phyloP scores from a whole-genome alignment of 2,113 vertebrate species.

The Oncorhynchus keta region DNA sequence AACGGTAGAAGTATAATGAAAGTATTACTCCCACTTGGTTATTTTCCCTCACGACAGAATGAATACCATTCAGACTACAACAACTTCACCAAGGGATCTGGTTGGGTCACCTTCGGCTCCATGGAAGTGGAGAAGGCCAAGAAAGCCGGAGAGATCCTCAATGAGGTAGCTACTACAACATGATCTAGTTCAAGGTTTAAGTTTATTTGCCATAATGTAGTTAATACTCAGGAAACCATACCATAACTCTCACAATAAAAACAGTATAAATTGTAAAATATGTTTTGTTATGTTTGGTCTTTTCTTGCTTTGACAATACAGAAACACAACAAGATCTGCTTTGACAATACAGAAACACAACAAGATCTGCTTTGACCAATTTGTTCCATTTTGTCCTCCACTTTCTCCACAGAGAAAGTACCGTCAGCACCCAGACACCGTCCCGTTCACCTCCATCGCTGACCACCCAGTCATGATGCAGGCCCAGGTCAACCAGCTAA shows the following conservation, averaged over 20 bases:
- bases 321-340: not conserved
- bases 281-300: no score
- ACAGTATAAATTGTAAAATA: not conserved
- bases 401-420: slow-evolving; percentile 89
- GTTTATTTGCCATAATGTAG: no score
- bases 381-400: slow-evolving; percentile 52
- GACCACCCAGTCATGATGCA: slow-evolving; percentile 85
- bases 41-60: slow-evolving; percentile 67
- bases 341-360: not conserved
- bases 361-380: not conserved
- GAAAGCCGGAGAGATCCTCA: slow-evolving; percentile 81
- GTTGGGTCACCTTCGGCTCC: slow-evolving; percentile 86
- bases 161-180: slow-evolving; percentile 75
- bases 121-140: slow-evolving; percentile 85
- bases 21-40: not conserved
- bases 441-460: slow-evolving; percentile 86
- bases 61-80: slow-evolving; percentile 91
- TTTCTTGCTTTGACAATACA: not conserved
- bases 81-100: slow-evolving; percentile 79
- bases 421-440: slow-evolving; percentile 81
- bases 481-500: slow-evolving; percentile 86
- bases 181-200: no score
- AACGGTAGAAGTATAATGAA: slow-evolving; percentile 81
- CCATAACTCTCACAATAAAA: no score
- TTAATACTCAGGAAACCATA: no score